These are phyloP conservation scores for Helicoverpa armigera DNA, from an alignment of 1,140 invertebrate species.

Conservation along the genomic window DNA sequence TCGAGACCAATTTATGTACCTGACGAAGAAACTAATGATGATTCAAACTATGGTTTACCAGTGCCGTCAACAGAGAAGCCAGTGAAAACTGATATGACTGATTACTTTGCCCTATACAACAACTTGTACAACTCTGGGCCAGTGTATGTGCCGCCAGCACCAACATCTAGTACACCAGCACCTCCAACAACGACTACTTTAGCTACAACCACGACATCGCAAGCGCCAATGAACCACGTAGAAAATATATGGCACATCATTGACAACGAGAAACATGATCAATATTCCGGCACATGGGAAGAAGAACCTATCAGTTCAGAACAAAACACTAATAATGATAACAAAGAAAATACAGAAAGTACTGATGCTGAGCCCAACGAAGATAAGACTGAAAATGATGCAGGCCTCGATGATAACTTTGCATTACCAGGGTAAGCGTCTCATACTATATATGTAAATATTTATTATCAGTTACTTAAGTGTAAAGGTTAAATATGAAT, in stretches of 20 bases:
- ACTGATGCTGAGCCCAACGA: slow-evolving; percentile 51
- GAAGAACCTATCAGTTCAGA: slow-evolving; percentile 64
- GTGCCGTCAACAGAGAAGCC: slow-evolving; percentile 51
- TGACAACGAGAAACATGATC: slow-evolving; percentile 75
- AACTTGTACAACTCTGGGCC: slow-evolving; percentile 67
- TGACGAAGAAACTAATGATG: slow-evolving; percentile 64
- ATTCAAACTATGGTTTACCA: slow-evolving; percentile 66
- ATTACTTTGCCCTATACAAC: slow-evolving; percentile 72
- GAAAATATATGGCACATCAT: slow-evolving; percentile 84
- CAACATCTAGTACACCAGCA: slow-evolving; percentile 31
- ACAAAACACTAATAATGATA: slow-evolving; percentile 41
- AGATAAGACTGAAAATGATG: slow-evolving; percentile 54
- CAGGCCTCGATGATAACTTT: slow-evolving; percentile 72
- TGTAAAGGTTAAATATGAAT: neutral
- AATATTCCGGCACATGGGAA: slow-evolving; percentile 72
- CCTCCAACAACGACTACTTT: slow-evolving; percentile 54
- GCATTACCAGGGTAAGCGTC: slow-evolving; percentile 78
- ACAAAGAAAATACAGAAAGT: slow-evolving; percentile 36
- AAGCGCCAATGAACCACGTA: slow-evolving; percentile 62
- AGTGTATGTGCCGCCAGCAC: slow-evolving; percentile 65
- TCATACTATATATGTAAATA: neutral
- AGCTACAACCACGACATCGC: slow-evolving; percentile 57
- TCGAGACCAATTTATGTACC: slow-evolving; percentile 75
- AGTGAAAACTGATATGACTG: slow-evolving; percentile 56
- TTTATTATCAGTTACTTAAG: too few species aligned